Percentiles rank a stretch among this genome's conserved stretches.
Evolutionary conservation across 2,113 vertebrate species (phyloP).

Genomic region (Dinomys branickii): DNA sequence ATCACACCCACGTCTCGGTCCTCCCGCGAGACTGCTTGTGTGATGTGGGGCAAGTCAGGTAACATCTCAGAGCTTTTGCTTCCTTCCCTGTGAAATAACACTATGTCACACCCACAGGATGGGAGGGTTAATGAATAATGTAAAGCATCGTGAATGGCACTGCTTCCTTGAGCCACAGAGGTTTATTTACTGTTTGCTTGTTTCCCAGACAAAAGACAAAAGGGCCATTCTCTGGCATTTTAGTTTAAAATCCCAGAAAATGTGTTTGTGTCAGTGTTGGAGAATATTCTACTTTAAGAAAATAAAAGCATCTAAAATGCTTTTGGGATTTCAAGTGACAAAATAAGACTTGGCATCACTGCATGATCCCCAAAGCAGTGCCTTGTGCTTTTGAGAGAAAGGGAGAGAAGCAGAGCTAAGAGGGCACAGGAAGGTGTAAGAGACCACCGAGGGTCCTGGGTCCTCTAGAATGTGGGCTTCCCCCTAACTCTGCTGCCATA

Average conservation of each 20-base stretch:
- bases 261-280: neutral
- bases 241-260: neutral
- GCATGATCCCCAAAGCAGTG: neutral
- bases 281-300: conserved; percentile 26
- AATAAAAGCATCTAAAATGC: neutral
- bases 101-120: conserved; percentile 21
- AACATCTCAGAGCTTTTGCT: neutral
- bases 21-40: neutral
- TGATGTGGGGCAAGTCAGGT: neutral
- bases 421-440: neutral
- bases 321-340: conserved; percentile 27
- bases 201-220: neutral
- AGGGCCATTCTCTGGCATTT: neutral
- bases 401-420: neutral
- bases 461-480: neutral
- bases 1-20: neutral
- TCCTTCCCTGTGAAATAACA: conserved; percentile 53
- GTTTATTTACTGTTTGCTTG: neutral
- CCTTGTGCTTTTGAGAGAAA: neutral
- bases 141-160: neutral
- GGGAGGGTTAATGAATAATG: neutral
- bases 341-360: neutral
- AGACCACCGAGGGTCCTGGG: neutral
- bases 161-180: neutral
- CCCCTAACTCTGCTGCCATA: neutral